phyloP scores from a whole-genome alignment of 2,888 invertebrate genomes.

The Calameuta idolon region DNA sequence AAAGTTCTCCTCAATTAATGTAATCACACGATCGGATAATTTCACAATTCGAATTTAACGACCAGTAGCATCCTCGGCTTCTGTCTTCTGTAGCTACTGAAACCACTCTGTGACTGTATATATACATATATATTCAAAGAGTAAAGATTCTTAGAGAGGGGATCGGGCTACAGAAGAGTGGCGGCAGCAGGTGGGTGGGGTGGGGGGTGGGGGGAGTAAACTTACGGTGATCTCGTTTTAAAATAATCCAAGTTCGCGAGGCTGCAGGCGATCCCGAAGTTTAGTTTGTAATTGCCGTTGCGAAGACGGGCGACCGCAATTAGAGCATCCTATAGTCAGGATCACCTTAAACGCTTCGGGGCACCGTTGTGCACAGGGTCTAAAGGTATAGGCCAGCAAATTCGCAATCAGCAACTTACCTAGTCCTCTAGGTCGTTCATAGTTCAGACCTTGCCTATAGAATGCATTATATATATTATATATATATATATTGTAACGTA shows the following conservation, averaged over 20 bases:
- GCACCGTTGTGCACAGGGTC: too few relatives aligned
- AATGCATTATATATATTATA: too few relatives aligned
- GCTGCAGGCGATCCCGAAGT: conserved; percentile 34
- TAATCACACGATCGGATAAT: conserved; percentile 61
- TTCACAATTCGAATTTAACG: conserved; percentile 57
- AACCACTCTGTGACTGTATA: too few relatives aligned
- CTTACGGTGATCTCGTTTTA: conserved; percentile 51
- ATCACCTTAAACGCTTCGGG: conserved; percentile 3
- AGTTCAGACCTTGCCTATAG: too few relatives aligned
- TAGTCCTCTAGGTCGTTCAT: too few relatives aligned
- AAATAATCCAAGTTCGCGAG: conserved; percentile 48
- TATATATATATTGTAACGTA: too few relatives aligned
- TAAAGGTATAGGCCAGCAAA: too few relatives aligned
- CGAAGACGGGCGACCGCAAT: conserved; percentile 38
- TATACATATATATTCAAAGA: too few relatives aligned
- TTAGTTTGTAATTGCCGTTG: conserved; percentile 41
- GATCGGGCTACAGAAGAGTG: conserved; percentile 4
- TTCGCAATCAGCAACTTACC: too few relatives aligned
- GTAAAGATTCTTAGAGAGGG: conserved; percentile 9
- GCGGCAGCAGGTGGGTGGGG: not conserved
- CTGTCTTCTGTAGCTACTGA: conserved; percentile 23
- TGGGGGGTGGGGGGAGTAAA: conserved; percentile 16
- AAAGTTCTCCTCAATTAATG: conserved; percentile 30
- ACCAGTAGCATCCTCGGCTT: conserved; percentile 42
- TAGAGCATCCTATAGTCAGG: conserved; percentile 32